A percentile compares a stretch with the other conserved stretches of the same genome.
Evolutionary conservation across 2,888 invertebrate genomes (phyloP).

Genomic region (Leptopilina drosophilae): DNA sequence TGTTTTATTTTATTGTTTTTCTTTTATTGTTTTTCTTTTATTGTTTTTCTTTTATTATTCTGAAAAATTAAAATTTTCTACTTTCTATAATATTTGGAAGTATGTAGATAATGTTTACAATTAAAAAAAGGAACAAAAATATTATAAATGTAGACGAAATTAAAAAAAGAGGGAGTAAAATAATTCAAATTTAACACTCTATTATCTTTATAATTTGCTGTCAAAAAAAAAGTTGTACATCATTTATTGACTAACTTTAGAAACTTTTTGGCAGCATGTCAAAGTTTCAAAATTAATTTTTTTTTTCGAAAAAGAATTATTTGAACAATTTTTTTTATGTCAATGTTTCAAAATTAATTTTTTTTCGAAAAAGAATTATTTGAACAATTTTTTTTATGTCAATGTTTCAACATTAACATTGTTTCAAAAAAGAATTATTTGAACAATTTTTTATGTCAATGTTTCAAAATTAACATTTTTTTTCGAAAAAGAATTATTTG

Average conservation of each 20-base stretch:
- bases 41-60: no score
- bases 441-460: not conserved
- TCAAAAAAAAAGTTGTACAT: not conserved
- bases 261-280: not conserved
- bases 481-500: no score
- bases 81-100: no score
- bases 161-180: not conserved
- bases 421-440: not conserved
- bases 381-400: not conserved
- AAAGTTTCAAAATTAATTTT: not conserved
- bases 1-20: no score
- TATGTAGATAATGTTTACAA: no score
- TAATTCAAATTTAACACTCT: not conserved
- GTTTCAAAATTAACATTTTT: no score
- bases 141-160: no score
- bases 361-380: not conserved
- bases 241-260: not conserved
- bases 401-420: not conserved
- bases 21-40: no score
- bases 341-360: not conserved
- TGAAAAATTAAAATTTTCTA: no score
- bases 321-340: not conserved
- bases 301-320: not conserved
- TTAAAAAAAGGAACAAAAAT: no score
- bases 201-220: not conserved